These are phyloP conservation scores for Agrochola lychnidis DNA, from an alignment of 2,888 invertebrate species.

Conservation along the genomic window DNA sequence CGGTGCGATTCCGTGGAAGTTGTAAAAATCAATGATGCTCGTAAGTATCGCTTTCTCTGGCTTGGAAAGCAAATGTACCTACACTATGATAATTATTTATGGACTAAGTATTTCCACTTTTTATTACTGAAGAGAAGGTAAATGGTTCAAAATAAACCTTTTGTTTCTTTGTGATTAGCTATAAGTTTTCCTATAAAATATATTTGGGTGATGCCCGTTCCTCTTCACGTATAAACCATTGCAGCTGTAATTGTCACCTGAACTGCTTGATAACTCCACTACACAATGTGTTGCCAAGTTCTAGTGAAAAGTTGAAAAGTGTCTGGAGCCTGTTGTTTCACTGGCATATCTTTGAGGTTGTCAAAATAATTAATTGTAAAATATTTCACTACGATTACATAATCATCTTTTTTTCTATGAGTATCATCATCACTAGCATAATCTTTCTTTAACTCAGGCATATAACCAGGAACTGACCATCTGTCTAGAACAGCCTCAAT, in stretches of 20 bases:
- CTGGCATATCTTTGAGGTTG: not conserved
- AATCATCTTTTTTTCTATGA: not conserved
- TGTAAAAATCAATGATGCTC: slow-evolving; percentile 57
- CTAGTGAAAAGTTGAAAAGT: not conserved
- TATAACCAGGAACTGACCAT: not conserved
- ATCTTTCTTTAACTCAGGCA: not conserved
- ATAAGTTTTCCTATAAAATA: not conserved
- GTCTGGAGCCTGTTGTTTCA: too few relatives aligned
- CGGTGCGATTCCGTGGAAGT: slow-evolving; percentile 41
- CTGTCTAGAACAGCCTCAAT: not conserved
- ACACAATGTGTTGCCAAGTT: not conserved
- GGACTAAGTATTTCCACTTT: slow-evolving; percentile 3
- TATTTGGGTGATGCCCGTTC: not conserved
- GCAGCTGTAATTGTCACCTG: not conserved
- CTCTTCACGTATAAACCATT: not conserved
- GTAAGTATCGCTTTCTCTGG: slow-evolving; percentile 39
- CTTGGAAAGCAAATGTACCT: not conserved
- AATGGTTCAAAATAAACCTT: not conserved
- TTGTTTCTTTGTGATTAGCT: too few relatives aligned
- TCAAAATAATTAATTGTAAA: not conserved
- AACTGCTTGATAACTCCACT: not conserved
- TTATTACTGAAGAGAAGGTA: not conserved
- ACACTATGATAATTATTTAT: slow-evolving; percentile 14
- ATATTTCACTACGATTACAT: not conserved
- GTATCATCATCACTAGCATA: not conserved